Conservation (phyloP, 2,113 vertebrate genomes). For the Catagonus wagneri region DNA sequence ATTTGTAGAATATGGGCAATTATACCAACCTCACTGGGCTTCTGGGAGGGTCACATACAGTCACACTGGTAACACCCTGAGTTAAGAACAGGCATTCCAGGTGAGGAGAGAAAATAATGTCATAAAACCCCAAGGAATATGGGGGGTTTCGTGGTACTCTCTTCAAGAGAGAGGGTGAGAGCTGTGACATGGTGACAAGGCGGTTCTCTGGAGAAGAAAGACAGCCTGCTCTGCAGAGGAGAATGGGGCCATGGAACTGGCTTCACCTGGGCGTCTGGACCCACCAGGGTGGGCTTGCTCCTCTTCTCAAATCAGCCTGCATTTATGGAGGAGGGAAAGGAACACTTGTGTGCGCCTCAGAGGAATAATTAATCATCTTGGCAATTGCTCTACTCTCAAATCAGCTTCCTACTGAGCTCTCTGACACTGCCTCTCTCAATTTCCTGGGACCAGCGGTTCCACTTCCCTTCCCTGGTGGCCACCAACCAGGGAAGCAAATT, state of each 20-base stretch:
- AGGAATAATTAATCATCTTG: slow-evolving; percentile 80
- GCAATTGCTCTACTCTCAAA: slow-evolving; percentile 71
- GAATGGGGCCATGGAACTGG: rapidly evolving
- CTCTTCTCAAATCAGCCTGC: not conserved
- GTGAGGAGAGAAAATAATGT: not conserved
- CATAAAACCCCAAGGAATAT: not conserved
- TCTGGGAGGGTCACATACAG: not conserved
- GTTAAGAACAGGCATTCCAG: not conserved
- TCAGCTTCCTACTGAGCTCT: slow-evolving; percentile 60
- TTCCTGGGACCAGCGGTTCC: slow-evolving; percentile 68
- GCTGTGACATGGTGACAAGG: not conserved
- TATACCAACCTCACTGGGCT: no score
- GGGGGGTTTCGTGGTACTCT: not conserved
- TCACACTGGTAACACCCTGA: not conserved
- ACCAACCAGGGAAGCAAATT: slow-evolving; percentile 76
- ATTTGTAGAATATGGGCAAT: not conserved
- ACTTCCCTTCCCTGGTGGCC: slow-evolving; percentile 67
- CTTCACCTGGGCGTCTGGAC: not conserved
- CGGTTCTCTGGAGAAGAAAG: not conserved
- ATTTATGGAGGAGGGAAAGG: not conserved
- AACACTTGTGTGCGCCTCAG: not conserved
- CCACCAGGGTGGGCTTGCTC: not conserved
- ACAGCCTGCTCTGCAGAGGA: not conserved
- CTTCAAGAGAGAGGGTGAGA: not conserved
- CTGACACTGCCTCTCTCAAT: slow-evolving; percentile 48